phyloP scores from a whole-genome alignment of 2,113 vertebrate species.

The Alosa alosa region DNA sequence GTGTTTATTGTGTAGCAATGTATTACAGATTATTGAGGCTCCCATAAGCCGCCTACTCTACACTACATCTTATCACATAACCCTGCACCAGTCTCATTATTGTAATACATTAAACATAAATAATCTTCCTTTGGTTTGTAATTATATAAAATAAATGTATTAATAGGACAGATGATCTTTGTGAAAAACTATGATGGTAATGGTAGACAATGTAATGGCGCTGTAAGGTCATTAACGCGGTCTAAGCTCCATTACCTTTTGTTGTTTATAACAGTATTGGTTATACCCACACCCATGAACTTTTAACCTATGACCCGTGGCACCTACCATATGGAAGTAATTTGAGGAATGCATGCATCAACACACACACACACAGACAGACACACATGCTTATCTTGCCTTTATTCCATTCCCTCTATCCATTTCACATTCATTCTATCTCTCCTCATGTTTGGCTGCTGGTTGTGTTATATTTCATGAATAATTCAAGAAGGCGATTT shows the following conservation, averaged over 20 bases:
- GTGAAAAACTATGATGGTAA: neutral
- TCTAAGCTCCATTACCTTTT: neutral
- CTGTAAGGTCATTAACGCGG: neutral
- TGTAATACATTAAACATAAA: neutral
- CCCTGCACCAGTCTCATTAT: neutral
- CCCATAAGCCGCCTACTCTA: neutral
- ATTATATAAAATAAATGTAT: neutral
- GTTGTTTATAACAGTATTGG: neutral
- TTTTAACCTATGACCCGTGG: neutral
- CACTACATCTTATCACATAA: neutral
- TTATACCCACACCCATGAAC: neutral
- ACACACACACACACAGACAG: neutral
- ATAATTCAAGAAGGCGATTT: slow-evolving; percentile 35
- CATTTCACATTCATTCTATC: neutral
- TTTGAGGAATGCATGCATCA: slow-evolving; percentile 10
- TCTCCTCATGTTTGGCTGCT: slow-evolving; percentile 12
- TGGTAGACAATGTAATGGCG: neutral
- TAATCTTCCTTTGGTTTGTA: neutral
- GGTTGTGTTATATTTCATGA: slow-evolving; percentile 14
- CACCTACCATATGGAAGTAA: neutral
- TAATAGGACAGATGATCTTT: neutral
- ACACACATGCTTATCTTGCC: neutral
- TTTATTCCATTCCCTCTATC: neutral
- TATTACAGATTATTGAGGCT: neutral
- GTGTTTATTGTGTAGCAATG: neutral